Percentiles rank a stretch among this genome's conserved stretches.
phyloP scores from a whole-genome alignment of 2,888 invertebrate species.

The Ferdinandea cuprea region DNA sequence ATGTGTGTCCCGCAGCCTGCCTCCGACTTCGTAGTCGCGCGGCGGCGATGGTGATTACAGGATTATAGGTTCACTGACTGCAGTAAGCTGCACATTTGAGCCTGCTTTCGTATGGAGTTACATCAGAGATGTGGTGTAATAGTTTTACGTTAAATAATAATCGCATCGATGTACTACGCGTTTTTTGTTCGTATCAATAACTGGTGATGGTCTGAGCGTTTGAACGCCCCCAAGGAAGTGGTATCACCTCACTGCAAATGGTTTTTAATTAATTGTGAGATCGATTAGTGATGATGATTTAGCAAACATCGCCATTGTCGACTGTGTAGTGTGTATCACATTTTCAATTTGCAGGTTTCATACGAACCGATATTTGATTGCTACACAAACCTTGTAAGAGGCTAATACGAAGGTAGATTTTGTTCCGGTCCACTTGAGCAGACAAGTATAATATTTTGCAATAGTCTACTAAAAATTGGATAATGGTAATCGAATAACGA shows the following conservation, averaged over 20 bases:
- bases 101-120: slow-evolving; percentile 17
- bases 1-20: background rate
- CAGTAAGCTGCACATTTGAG: slow-evolving; percentile 18
- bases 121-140: slow-evolving; percentile 36
- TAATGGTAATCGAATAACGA: too few species aligned
- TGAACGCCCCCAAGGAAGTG: slow-evolving; percentile 38
- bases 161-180: background rate
- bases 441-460: slow-evolving; percentile 11
- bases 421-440: slow-evolving; percentile 9
- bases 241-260: background rate
- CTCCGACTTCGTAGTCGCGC: background rate
- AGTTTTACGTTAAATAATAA: slow-evolving; percentile 35
- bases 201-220: slow-evolving; percentile 1
- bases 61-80: slow-evolving; percentile 28
- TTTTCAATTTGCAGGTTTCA: slow-evolving; percentile 3
- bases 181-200: slow-evolving; percentile 20
- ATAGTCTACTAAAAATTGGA: background rate
- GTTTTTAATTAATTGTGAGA: slow-evolving; percentile 7
- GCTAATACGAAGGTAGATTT: background rate
- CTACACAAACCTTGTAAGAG: background rate
- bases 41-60: slow-evolving; percentile 7
- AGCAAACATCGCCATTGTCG: background rate
- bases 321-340: background rate
- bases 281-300: slow-evolving; percentile 6
- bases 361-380: background rate